Conservation (phyloP, 2,113 vertebrate genomes). For the Choloepus hoffmanni region DNA sequence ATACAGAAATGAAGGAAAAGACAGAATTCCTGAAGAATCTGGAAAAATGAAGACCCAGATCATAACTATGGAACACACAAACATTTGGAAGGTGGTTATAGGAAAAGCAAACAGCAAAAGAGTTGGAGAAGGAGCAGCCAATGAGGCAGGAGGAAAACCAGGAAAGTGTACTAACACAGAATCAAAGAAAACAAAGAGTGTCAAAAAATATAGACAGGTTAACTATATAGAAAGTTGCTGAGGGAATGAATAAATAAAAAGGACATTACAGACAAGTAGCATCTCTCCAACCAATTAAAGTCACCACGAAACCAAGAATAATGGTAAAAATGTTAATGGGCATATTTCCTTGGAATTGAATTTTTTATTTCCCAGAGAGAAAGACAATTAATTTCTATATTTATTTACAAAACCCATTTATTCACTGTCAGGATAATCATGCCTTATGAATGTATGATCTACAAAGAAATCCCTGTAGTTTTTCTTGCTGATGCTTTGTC, state of each 20-base stretch:
- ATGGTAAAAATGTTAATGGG: neutral
- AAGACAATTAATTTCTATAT: neutral
- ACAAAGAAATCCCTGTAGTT: too few species aligned
- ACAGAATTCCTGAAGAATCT: neutral
- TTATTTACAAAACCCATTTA: neutral
- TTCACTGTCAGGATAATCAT: neutral
- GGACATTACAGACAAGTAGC: neutral
- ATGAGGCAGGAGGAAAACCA: neutral
- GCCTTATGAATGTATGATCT: too few species aligned
- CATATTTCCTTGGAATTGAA: neutral
- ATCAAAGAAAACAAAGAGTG: neutral
- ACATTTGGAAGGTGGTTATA: neutral
- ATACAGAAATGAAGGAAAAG: neutral
- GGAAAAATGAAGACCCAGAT: neutral
- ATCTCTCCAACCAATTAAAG: neutral
- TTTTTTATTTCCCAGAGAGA: neutral
- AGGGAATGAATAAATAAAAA: neutral
- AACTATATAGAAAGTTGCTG: neutral
- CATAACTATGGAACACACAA: neutral
- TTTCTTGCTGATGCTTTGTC: too few species aligned
- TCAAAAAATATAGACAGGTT: neutral
- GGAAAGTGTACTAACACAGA: neutral
- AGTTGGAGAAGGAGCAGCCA: neutral
- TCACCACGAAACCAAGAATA: slow-evolving; percentile 21
- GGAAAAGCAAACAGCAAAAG: neutral